phyloP scores from a whole-genome alignment of 2,113 vertebrate genomes.

The Gila orcuttii region DNA sequence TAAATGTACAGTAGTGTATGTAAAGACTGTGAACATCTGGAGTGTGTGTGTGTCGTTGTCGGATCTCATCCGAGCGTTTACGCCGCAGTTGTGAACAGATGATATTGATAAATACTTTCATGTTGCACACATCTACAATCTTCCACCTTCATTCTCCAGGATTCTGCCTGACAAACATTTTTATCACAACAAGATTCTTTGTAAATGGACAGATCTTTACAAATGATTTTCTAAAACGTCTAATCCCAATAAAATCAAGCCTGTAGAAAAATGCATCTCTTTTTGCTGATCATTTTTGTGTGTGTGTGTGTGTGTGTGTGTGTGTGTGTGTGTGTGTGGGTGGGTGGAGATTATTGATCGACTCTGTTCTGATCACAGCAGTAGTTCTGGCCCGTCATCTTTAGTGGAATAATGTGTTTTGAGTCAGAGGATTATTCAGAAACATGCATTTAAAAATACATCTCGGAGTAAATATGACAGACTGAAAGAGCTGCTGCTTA shows the following conservation, averaged over 20 bases:
- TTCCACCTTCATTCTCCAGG: constrained; percentile 34
- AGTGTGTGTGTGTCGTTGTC: background rate
- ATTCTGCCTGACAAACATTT: constrained; percentile 49
- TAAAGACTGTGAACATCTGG: background rate
- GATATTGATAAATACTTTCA: constrained; percentile 6
- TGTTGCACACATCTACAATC: constrained; percentile 16
- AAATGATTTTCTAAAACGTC: constrained; percentile 57
- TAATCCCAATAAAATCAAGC: constrained; percentile 66
- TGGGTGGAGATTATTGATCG: constrained; percentile 13
- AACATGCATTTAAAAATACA: constrained; percentile 40
- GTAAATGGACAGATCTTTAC: constrained; percentile 53
- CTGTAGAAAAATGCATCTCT: constrained; percentile 32
- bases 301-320: background rate
- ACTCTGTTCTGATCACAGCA: background rate
- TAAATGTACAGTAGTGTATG: constrained; percentile 9
- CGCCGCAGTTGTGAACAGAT: background rate
- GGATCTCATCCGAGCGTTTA: background rate
- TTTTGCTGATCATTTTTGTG: constrained; percentile 22
- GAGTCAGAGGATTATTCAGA: constrained; percentile 37
- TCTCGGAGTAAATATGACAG: constrained; percentile 1
- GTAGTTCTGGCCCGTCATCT: constrained; percentile 1
- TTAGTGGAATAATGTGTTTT: constrained; percentile 37
- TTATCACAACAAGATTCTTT: constrained; percentile 56
- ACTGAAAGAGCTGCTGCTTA: background rate
- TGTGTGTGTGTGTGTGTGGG: background rate